These are phyloP conservation scores for Oscheius sp. DNA, from an alignment of 2,888 invertebrate species.

Conservation along the genomic window DNA sequence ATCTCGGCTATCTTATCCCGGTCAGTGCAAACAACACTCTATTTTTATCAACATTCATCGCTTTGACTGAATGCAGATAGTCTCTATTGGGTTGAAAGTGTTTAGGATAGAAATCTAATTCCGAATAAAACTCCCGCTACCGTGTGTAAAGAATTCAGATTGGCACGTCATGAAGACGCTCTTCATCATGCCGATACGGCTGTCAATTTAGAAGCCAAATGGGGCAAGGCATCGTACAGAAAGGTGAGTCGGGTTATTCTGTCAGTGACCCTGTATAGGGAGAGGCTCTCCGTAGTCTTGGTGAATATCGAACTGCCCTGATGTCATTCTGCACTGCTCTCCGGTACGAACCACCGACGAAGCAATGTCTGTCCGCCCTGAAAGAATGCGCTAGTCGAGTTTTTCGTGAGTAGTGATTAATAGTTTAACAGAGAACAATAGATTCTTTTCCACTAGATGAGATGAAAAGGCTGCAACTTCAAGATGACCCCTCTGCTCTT, in stretches of 20 bases:
- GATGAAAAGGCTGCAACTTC: constrained; percentile 39
- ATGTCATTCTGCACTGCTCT: constrained; percentile 15
- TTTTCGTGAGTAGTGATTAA: constrained; percentile 7
- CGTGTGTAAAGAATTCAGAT: constrained; percentile 23
- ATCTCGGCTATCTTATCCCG: constrained; percentile 53
- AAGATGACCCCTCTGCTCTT: constrained; percentile 42
- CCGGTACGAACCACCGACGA: constrained; percentile 17
- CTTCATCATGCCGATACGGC: constrained; percentile 46
- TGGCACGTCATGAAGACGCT: constrained; percentile 33
- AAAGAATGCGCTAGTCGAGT: not conserved
- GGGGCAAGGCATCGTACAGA: constrained; percentile 52
- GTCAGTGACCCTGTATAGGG: not conserved
- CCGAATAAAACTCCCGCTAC: too few species aligned
- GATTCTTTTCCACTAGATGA: constrained; percentile 42
- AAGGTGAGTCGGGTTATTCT: not conserved
- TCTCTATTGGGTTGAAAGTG: too few species aligned
- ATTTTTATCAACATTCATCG: not conserved
- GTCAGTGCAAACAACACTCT: constrained; percentile 37
- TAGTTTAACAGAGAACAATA: not conserved
- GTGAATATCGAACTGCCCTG: constrained; percentile 5
- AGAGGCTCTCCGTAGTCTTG: constrained; percentile 18
- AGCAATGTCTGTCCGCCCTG: constrained; percentile 15
- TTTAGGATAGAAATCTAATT: too few species aligned
- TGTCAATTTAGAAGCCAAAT: constrained; percentile 44
- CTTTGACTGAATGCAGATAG: not conserved